Percentiles rank a stretch among this genome's conserved stretches.
Evolutionary conservation across 2,113 vertebrate species (phyloP).

Genomic region (Odocoileus hemionus): DNA sequence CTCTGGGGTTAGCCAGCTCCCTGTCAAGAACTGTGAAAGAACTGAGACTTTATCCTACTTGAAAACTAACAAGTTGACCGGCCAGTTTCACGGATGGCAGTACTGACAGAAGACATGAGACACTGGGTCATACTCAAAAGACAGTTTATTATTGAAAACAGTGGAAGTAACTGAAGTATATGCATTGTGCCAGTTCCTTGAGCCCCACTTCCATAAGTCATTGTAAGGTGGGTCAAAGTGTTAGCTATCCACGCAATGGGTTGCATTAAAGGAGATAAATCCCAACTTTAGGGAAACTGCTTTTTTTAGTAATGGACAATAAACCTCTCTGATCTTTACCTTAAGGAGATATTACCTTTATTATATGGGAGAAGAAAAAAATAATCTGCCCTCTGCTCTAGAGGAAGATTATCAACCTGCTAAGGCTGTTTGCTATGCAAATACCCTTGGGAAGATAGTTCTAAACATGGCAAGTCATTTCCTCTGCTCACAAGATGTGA

Average conservation of each 20-base stretch:
- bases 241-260: not conserved
- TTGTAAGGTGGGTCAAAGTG: not conserved
- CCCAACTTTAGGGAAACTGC: not conserved
- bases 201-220: not conserved
- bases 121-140: not conserved
- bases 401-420: not conserved
- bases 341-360: not conserved
- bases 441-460: slow-evolving; percentile 28
- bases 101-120: not conserved
- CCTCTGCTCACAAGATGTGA: not conserved
- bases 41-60: not conserved
- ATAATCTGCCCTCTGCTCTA: not conserved
- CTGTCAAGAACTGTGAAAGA: not conserved
- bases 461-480: not conserved
- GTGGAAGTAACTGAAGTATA: not conserved
- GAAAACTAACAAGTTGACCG: not conserved
- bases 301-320: not conserved
- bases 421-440: not conserved
- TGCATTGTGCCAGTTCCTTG: not conserved
- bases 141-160: not conserved
- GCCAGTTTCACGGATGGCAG: not conserved
- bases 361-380: not conserved
- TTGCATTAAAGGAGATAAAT: not conserved
- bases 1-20: not conserved
- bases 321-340: not conserved